Base-by-base conservation (phyloP, 2,113 vertebrate genomes). In the Pao palembangensis region DNA sequence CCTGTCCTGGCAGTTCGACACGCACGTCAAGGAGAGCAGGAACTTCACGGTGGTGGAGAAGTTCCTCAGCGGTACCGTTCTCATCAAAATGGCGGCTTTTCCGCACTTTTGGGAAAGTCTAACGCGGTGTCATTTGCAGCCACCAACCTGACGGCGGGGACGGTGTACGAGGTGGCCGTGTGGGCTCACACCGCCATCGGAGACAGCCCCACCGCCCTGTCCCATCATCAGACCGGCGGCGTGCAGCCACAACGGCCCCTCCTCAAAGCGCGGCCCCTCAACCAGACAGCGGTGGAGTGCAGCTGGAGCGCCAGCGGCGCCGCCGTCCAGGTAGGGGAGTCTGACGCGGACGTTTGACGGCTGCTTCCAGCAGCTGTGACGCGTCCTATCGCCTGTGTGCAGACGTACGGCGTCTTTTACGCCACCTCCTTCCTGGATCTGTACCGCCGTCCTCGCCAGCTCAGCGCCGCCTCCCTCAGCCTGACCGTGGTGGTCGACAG, bases 341-440 rank as follows among this genome's bases (percentile, higher is more conserved):
- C 0, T 10, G 6, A 34, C 44, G 23, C 2, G 1, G 8, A 13
- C 25, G 16, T 5, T 14, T 15, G 34, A 53, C 42, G 12, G 42
- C 31, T 10, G 5, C 31, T 6, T 25, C 23, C 23, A 25, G 13
- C 13, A 46, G 44, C 44, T 47, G 31, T 44, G 21, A 34, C 18
- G 16, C 19, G 38, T 34, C 51, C 2, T 38, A 2, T 51, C 51
- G 31, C 61, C 1, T 51, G 49, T 68, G 34, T 25, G 0, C 71
- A 97, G 95, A 71, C 92, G 44, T 96, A 95, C 0, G 95, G 95
- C 0, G 78, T 99, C 59, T 99, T 95, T 86, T 99, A 94, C 0
- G 95, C 95, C 49, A 98, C 95, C 0, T 99, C 96, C 43, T 98
- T 98, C 86, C 92, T 98, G 43, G 95, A 96, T 55, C 90, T 99